Evolutionary conservation across 1,140 invertebrate species (phyloP).

Genomic region (Uloborus diversus): DNA sequence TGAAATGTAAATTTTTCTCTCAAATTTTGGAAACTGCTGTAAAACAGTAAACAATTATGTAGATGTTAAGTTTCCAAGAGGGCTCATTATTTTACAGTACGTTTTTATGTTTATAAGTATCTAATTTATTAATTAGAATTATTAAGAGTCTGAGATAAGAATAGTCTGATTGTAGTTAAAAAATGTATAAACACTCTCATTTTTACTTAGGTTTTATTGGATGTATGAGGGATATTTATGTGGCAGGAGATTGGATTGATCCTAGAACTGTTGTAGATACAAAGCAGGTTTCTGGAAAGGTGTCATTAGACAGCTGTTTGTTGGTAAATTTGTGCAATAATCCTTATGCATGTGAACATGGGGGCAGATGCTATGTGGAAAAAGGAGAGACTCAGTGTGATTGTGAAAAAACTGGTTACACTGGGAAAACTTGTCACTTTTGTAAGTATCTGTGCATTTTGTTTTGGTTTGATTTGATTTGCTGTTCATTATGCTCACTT

Average conservation of each 20-base stretch:
- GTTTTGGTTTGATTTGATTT: no score
- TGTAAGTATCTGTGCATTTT: slow-evolving; percentile 72
- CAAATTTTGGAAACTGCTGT: no score
- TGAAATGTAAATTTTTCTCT: no score
- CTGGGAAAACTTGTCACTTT: slow-evolving; percentile 93
- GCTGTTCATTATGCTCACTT: no score
- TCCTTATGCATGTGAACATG: slow-evolving; percentile 90
- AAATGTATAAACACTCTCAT: no score
- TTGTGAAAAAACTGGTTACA: slow-evolving; percentile 84
- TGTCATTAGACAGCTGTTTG: slow-evolving; percentile 89
- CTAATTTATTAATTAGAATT: no score
- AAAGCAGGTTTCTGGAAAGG: slow-evolving; percentile 78
- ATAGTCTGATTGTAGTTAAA: no score
- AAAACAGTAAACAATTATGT: no score
- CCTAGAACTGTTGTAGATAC: slow-evolving; percentile 75
- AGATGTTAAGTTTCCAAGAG: no score
- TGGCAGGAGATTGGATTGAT: slow-evolving; percentile 80
- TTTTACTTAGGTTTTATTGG: slow-evolving; percentile 79
- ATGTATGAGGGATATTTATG: slow-evolving; percentile 86
- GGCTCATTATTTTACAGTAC: no score
- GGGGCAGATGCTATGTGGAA: slow-evolving; percentile 86
- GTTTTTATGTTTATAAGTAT: no score
- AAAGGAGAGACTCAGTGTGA: slow-evolving; percentile 83
- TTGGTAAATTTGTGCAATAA: slow-evolving; percentile 88
- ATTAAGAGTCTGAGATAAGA: no score